Conservation (phyloP, 2,797 vertebrate genomes). For the Notamacropus eugenii region DNA sequence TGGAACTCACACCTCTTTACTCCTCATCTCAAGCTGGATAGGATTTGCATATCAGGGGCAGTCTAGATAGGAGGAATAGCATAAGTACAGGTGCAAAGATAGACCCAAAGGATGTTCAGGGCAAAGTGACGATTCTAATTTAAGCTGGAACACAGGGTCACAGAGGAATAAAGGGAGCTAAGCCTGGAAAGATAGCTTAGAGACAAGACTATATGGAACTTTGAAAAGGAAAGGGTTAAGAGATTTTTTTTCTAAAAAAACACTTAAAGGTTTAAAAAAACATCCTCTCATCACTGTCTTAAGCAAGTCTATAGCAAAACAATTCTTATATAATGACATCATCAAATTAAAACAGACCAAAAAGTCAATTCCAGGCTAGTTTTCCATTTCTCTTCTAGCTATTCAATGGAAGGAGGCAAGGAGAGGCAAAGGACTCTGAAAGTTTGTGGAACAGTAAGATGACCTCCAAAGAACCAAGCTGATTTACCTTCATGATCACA, state of each 20-base stretch:
- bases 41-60: background rate
- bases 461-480: background rate
- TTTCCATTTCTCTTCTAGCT: background rate
- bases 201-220: background rate
- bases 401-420: background rate
- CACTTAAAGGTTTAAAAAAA: background rate
- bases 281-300: background rate
- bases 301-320: background rate
- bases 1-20: background rate
- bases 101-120: background rate
- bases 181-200: background rate
- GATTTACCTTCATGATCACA: background rate
- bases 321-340: background rate
- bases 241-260: background rate
- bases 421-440: background rate
- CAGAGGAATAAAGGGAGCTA: background rate
- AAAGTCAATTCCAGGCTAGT: background rate
- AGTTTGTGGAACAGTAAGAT: background rate
- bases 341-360: background rate
- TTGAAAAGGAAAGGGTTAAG: background rate
- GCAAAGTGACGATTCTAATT: background rate
- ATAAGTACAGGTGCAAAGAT: background rate
- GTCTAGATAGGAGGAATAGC: background rate
- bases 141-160: background rate
- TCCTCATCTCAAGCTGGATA: background rate